Conservation (phyloP, 2,888 invertebrate species). For the Idaea dimidiata region DNA sequence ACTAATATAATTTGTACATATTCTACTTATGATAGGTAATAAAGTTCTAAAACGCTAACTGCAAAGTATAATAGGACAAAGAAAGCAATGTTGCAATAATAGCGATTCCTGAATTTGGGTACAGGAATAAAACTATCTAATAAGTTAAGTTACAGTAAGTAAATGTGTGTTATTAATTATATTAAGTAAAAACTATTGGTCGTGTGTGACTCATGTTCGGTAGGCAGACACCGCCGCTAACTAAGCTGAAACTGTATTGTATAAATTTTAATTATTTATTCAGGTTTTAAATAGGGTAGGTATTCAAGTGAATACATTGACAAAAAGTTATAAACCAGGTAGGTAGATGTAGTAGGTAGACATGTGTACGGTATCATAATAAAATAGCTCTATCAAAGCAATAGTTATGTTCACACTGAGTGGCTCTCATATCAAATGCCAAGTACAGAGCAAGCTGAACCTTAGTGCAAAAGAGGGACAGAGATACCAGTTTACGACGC, state of each 20-base stretch:
- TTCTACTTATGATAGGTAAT: not conserved
- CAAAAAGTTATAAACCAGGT: slow-evolving; percentile 44
- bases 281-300: slow-evolving; percentile 40
- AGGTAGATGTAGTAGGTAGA: no score
- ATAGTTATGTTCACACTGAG: slow-evolving; percentile 59
- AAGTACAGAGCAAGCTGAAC: slow-evolving; percentile 69
- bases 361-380: slow-evolving; percentile 50
- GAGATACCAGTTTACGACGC: slow-evolving; percentile 73
- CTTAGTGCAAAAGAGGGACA: slow-evolving; percentile 74
- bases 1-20: not conserved
- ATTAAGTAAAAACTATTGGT: slow-evolving; percentile 11
- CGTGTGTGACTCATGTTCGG: slow-evolving; percentile 49
- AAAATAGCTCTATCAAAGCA: slow-evolving; percentile 53
- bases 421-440: slow-evolving; percentile 66
- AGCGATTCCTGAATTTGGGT: slow-evolving; percentile 34
- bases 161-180: no score
- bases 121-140: slow-evolving; percentile 7
- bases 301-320: slow-evolving; percentile 37
- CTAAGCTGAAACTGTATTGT: slow-evolving; percentile 37
- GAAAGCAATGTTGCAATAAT: slow-evolving; percentile 41
- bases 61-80: slow-evolving; percentile 36
- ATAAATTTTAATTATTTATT: slow-evolving; percentile 34
- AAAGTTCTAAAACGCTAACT: slow-evolving; percentile 9
- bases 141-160: slow-evolving; percentile 6
- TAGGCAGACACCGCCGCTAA: slow-evolving; percentile 22